phyloP scores from a whole-genome alignment of 2,113 vertebrate genomes.

The Panurus biarmicus region DNA sequence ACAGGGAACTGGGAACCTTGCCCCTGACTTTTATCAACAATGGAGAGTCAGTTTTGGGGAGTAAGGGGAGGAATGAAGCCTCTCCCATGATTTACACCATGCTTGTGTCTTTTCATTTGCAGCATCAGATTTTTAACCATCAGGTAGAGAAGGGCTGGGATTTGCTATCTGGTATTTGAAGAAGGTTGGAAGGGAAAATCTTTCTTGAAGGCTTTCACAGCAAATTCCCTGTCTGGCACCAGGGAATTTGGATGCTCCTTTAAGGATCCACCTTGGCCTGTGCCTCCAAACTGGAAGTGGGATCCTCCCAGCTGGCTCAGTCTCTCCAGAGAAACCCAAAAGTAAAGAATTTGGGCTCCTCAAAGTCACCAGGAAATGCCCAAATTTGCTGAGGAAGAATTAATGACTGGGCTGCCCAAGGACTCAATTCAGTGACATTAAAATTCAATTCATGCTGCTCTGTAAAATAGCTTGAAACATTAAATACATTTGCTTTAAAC shows the following conservation, averaged over 20 bases:
- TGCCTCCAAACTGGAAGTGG: background rate
- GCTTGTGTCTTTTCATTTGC: background rate
- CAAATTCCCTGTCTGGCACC: background rate
- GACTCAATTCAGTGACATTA: background rate
- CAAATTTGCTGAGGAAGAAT: background rate
- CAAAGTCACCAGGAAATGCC: background rate
- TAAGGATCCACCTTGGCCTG: background rate
- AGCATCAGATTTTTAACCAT: background rate
- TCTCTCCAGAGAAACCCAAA: background rate
- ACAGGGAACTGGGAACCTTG: background rate
- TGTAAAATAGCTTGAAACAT: background rate
- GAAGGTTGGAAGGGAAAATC: background rate
- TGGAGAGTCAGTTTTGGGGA: background rate
- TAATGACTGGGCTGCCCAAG: background rate
- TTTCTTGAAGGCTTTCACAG: background rate
- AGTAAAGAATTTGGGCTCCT: background rate
- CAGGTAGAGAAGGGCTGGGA: background rate
- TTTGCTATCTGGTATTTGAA: background rate
- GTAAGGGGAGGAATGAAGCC: background rate
- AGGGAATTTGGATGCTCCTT: background rate
- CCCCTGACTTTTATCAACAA: rapidly evolving
- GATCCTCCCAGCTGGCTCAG: background rate
- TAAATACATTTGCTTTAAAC: background rate
- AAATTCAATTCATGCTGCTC: background rate
- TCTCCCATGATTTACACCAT: background rate